Base-by-base conservation (phyloP, 2,888 invertebrate species). In the Epiblema foenella region DNA sequence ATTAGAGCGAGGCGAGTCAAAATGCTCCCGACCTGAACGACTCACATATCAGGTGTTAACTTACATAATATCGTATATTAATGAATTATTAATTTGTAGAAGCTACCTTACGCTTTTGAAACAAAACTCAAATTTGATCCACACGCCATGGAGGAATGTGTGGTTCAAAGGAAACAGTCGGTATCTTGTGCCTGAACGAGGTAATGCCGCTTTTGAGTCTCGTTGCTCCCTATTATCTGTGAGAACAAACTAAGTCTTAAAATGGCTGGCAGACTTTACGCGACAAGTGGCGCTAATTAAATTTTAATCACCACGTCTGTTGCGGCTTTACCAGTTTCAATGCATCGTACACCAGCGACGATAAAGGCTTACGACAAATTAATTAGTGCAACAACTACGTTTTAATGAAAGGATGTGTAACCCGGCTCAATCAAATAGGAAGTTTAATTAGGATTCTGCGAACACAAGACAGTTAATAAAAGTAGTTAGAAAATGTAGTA, bases 161-260 rank as follows among this genome's bases (percentile, higher is more conserved):
- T 10, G 52, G 37, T 52, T 64, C 10, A 20, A 52, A 33, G 20
- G 10, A 37, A 20, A 10, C 52, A 11, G 52, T 15, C 1, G 63
- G 20, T 54, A 81, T 81, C 86, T 86, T 84, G 85, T 80, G 83
- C 83, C 79, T 80, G 76, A 81, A 78, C 80, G 80, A 80, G 78
- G 78, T 83, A 82, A 84, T 78, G 77, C 79, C 77, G 76, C 78
- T 83, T 80, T 82, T 79, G 81, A 81, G 85, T 79, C 83, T 81
- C 81, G 81, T 83, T 85, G 81, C 78, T 78, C 76, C 78, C 82
- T 79, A 84, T 86, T 86, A 86, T 84, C 83, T 79, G 77, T 76
- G 81, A 73, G 78, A 86, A 81, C 78, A 83, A 81, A 79, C 79
- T 79, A 83, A 85, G 60, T 57, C 57, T 67, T 62, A 56, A 70